phyloP scores from a whole-genome alignment of 2,113 vertebrate genomes.

The Paracanthobrama guichenoti region DNA sequence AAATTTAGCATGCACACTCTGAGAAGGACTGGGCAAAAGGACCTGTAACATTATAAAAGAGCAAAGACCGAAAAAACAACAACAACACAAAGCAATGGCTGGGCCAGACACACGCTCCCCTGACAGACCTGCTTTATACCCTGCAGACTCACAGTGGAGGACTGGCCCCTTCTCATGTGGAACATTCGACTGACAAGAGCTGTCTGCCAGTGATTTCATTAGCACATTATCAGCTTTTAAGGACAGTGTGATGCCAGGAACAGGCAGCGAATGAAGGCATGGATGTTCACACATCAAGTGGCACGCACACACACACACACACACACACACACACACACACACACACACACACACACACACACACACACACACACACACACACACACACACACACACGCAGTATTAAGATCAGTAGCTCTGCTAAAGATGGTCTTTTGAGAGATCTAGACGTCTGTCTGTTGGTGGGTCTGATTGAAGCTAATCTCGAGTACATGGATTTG shows the following conservation, averaged over 20 bases:
- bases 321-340: slow-evolving; percentile 45
- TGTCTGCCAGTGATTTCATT: slow-evolving; percentile 89
- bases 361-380: slow-evolving; percentile 45
- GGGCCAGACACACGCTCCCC: slow-evolving; percentile 24
- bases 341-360: slow-evolving; percentile 22
- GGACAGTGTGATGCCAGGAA: slow-evolving; percentile 72
- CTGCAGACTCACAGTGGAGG: slow-evolving; percentile 52
- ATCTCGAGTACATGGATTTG: background rate
- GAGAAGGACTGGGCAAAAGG: slow-evolving; percentile 70
- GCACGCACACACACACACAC: slow-evolving; percentile 17
- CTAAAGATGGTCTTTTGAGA: slow-evolving; percentile 57
- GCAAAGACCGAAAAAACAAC: slow-evolving; percentile 38
- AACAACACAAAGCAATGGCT: slow-evolving; percentile 10
- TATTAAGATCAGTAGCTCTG: slow-evolving; percentile 44
- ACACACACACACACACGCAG: background rate
- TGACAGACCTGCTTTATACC: slow-evolving; percentile 57
- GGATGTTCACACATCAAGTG: slow-evolving; percentile 65
- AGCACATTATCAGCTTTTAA: slow-evolving; percentile 86
- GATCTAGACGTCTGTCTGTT: slow-evolving; percentile 34
- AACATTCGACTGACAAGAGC: slow-evolving; percentile 82
- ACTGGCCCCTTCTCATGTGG: slow-evolving; percentile 63
- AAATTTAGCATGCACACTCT: slow-evolving; percentile 83
- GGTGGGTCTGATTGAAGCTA: slow-evolving; percentile 8
- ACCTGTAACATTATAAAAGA: slow-evolving; percentile 59
- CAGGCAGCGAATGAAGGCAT: slow-evolving; percentile 78